Conservation (phyloP, 1,140 invertebrate species). For the Pseudomyrmex gracilis region DNA sequence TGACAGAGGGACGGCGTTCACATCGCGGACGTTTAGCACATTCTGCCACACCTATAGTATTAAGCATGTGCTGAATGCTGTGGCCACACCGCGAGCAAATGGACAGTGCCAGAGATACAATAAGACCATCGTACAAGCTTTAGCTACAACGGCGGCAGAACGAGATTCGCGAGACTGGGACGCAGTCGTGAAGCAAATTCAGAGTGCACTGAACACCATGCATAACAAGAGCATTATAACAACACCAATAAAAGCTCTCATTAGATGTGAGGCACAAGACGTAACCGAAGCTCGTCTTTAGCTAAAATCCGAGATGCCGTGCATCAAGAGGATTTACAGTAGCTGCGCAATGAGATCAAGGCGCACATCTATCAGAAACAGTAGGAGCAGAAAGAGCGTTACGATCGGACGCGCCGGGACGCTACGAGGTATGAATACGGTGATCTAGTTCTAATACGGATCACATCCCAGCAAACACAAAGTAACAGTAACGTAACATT, state of each 20-base stretch:
- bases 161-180: neutral
- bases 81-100: no score
- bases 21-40: no score
- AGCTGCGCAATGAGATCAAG: neutral
- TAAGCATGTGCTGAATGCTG: no score
- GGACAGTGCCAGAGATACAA: neutral
- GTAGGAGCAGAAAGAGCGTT: conserved; percentile 8
- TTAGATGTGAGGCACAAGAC: neutral
- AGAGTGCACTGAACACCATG: neutral
- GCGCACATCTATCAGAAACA: neutral
- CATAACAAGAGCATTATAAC: neutral
- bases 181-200: neutral
- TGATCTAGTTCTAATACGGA: conserved; percentile 24
- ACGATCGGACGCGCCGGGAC: neutral
- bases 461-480: no score
- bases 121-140: neutral
- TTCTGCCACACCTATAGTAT: no score
- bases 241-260: neutral
- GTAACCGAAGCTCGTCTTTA: neutral
- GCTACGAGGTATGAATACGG: neutral
- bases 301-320: neutral
- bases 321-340: neutral
- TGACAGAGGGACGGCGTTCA: no score
- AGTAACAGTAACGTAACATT: no score
- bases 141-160: neutral